Evolutionary conservation across 2,888 invertebrate species (phyloP), one percentile per base, ranked within the genome.

Genomic region (Fragum sueziense): DNA sequence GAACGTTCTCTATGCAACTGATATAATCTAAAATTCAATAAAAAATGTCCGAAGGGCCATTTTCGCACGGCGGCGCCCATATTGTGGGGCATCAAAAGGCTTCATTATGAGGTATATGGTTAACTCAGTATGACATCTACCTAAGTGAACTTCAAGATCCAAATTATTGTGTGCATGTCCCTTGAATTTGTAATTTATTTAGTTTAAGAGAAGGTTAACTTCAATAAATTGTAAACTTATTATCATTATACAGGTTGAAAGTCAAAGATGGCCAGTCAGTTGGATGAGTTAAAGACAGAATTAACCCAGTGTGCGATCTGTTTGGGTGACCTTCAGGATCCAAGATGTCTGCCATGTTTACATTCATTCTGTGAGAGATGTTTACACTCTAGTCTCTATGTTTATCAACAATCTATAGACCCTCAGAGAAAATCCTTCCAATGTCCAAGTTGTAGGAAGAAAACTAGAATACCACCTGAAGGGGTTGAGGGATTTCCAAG

Each of bases 301-400:
- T 51, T 86, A n/a, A 52, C 84, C 22, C 82, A 84, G 69, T 87
- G 87, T 79, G 75, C 83, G 3, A 79, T 87, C 25, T 87, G 87
- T 68, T 77, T 87, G 3, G 80, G 83, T 20, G 79, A 79, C 17
- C 70, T 85, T 20, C 34, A 70, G 17, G 67, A 70, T n/a, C 82
- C 87, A 1, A 67, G 82, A 57, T 79, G 79, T 22, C 74, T 87
- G 20, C 87, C 83, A 6, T 87, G 87, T 47, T 73, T 85, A 29
- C 85, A 87, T 62, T 80, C 85, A 11, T 86, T 86, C 76, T 87
- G 87, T 69, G 75, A 80, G 51, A 51, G 34, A 2, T 87, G 86
- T 69, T 68, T 86, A 6, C 33, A 83, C 27, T 76, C 75, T 31
- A 84, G 84, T 59, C 70, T 85, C n/a, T 29, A 70, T 25, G 79